phyloP scores from a whole-genome alignment of 2,797 vertebrate species.

The Sebastes trivittatus region DNA sequence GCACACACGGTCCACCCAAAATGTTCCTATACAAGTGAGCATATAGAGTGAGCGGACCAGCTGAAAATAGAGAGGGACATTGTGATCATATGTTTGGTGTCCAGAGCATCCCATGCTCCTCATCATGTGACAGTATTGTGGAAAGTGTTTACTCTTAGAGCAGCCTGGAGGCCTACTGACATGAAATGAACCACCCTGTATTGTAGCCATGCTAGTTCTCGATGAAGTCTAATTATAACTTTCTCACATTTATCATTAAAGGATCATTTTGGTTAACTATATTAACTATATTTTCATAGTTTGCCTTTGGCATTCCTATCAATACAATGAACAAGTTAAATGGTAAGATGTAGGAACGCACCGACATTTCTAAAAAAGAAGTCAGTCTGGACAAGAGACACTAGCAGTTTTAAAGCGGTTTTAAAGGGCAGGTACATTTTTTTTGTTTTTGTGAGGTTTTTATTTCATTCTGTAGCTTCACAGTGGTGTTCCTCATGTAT shows the following conservation, averaged over 20 bases:
- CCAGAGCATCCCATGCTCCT: constrained; percentile 25
- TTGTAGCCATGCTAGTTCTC: background rate
- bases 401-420: background rate
- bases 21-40: constrained; percentile 27
- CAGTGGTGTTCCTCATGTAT: no score
- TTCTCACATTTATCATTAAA: background rate
- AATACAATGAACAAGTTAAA: background rate
- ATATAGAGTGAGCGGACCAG: constrained; percentile 1
- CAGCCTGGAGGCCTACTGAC: background rate
- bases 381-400: background rate
- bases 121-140: constrained; percentile 35
- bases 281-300: background rate
- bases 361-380: background rate
- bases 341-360: background rate
- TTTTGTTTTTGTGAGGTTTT: no score
- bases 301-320: background rate
- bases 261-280: background rate
- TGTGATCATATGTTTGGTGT: constrained; percentile 42
- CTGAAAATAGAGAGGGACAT: constrained; percentile 57
- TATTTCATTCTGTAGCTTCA: no score
- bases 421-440: background rate
- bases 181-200: background rate
- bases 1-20: constrained; percentile 12
- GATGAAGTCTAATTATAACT: background rate
- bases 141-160: constrained; percentile 25